Base-by-base conservation (phyloP, 1,140 invertebrate species). In the Temnothorax curvispinosus region DNA sequence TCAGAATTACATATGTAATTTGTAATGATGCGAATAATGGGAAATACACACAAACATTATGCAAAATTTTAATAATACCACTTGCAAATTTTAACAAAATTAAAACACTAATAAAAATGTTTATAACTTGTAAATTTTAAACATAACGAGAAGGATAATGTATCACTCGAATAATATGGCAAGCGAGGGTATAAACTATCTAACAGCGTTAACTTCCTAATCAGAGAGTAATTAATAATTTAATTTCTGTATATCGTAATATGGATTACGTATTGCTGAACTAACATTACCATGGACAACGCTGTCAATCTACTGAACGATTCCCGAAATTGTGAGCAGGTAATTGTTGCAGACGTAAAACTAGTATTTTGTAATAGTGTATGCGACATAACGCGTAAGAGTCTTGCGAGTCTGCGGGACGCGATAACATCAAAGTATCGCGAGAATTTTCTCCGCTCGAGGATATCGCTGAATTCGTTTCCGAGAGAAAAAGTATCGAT, bases 401-500 rank as follows among this genome's bases (percentile, higher is more conserved):
- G 78, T 82, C 38, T 18, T 38, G 41, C 38, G n/a, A 69, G 18
- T 52, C 62, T 80, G 35, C n/a, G 62, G 15, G 18, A 41, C 18
- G 78, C 52, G 41, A 50, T 84, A 84, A 75, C 35, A 47, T 75
- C 69, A 41, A 75, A 62, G 54, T 35, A 32, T 75, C 54, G 54
- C 69, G 67, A 47, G 56, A 84, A 75, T 60, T 75, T 74, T 60
- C 56, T 44, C n/a, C 69, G 52, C 41, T 74, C 80, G 87, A 47
- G 44, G 41, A 88, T 88, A 67, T 62, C 50, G 41, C n/a, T 38
- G 56, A 54, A 50, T 65, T 41, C 82, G 74, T 75, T 78, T 74
- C 58, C 74, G 32, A 82, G 80, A 80, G 21, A 5, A 41, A 21
- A 74, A 80, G 87, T 89, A 88, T 86, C 87, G 81, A 81, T 56